A percentile compares a stretch with the other conserved stretches of the same genome.
Conservation (phyloP, 2,888 invertebrate species). For the Clitarchus hookeri region DNA sequence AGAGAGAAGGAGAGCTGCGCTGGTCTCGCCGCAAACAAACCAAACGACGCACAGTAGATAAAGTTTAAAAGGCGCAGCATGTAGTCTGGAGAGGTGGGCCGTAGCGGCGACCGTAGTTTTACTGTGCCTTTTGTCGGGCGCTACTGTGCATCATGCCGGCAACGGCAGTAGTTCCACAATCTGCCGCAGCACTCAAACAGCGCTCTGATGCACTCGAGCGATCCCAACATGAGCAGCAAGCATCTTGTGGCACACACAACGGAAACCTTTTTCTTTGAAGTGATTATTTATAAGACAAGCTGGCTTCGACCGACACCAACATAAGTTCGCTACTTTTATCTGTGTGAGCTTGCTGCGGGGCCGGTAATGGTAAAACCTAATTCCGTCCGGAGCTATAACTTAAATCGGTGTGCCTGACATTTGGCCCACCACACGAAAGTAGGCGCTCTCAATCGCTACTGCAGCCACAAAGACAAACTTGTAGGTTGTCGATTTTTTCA, state of each 20-base stretch:
- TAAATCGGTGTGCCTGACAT: too few relatives aligned
- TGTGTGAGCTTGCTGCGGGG: too few relatives aligned
- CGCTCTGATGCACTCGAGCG: too few relatives aligned
- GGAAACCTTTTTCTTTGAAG: neutral
- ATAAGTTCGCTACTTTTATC: neutral
- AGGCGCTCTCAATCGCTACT: too few relatives aligned
- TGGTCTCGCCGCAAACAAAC: neutral
- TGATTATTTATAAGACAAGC: neutral
- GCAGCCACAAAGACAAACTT: too few relatives aligned
- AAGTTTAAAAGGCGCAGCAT: neutral
- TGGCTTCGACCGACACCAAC: neutral
- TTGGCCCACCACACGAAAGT: too few relatives aligned
- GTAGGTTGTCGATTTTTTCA: too few relatives aligned
- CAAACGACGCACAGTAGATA: neutral
- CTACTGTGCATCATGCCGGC: neutral
- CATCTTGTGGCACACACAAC: too few relatives aligned
- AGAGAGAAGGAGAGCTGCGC: neutral
- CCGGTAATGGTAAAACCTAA: too few relatives aligned
- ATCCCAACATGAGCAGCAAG: too few relatives aligned
- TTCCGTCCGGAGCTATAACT: too few relatives aligned
- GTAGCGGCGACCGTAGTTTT: too few relatives aligned
- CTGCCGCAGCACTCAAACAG: neutral
- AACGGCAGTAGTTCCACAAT: neutral
- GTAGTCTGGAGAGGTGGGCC: neutral
- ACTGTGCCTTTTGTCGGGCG: neutral